A percentile compares a stretch with the other conserved stretches of the same genome.
phyloP scores from a whole-genome alignment of 2,888 invertebrate genomes.

The Dynastes hyllus region DNA sequence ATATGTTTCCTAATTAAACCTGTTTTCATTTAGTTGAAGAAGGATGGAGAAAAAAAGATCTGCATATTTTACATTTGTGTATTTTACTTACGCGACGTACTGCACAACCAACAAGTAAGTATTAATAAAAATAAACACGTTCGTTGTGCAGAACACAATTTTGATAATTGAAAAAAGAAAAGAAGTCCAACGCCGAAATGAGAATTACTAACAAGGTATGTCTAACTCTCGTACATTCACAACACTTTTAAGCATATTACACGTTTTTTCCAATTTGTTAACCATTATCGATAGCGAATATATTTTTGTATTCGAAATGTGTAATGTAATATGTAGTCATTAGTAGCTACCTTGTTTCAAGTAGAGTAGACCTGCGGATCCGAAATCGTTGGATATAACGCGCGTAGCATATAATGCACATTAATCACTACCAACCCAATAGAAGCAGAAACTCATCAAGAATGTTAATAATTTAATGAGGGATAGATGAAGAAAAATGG shows the following conservation, averaged over 20 bases:
- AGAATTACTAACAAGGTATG: neutral
- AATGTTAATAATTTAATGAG: slow-evolving; percentile 40
- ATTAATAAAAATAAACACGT: neutral
- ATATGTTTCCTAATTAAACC: too few relatives aligned
- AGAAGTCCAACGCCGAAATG: too few relatives aligned
- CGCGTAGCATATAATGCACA: slow-evolving; percentile 4
- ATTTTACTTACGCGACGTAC: neutral
- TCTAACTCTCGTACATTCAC: neutral
- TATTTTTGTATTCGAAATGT: neutral
- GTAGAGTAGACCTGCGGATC: neutral
- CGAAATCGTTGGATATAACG: neutral
- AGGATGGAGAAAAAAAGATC: too few relatives aligned
- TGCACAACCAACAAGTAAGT: neutral
- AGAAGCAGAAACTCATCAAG: slow-evolving; percentile 35
- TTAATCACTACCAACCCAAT: slow-evolving; percentile 35
- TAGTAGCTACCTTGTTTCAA: slow-evolving; percentile 29
- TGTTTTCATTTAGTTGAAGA: too few relatives aligned
- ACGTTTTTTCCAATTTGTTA: neutral
- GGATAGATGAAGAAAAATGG: slow-evolving; percentile 24
- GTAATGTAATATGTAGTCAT: slow-evolving; percentile 1
- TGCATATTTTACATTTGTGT: neutral
- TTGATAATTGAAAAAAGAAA: neutral
- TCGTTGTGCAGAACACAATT: neutral
- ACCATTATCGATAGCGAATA: neutral
- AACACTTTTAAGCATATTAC: neutral